Evolutionary conservation across 2,888 invertebrate species (phyloP), one percentile per base, ranked within the genome.

Genomic region (Matsumyia berberina): DNA sequence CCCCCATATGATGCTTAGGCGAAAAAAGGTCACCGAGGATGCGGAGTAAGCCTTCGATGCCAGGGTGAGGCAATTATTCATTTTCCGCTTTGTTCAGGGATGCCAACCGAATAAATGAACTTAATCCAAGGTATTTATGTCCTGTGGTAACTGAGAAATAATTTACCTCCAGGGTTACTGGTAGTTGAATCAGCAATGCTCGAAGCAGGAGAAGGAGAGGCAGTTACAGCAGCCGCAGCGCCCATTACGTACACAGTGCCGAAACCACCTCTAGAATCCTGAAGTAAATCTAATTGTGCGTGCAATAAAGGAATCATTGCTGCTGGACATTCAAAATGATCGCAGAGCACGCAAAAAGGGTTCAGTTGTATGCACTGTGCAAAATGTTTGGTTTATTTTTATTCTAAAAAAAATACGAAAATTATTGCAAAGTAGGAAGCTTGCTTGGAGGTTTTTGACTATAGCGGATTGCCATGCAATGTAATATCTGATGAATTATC

Each of bases 281-380:
- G 58, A 64, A 67, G 81, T 86, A 73, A 81, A 77, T 81, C 81
- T 81, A 86, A 87, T 87, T 70, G 87, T 86, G 87, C 86, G 86
- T 87, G 87, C 85, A 78, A 62, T 70, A 80, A 86, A 80, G 74
- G 80, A 87, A 87, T 87, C 86, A 82, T 77, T 55, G 86, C 85
- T 70, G 53, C 76, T 74, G 85, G 82, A 76, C 78, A 66, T 80
- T 74, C 70, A 44, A 79, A 86, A 87, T 72, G 85, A 82, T 86
- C 73, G 62, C 64, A 66, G 12, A 74, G 67, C 86, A 86, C 86
- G 86, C 86, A 82, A 86, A 82, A 86, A 85, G 86, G 87, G 72
- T 86, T 85, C 39, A 74, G 37, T 39, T 2, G 8, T 9, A 12
- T 69, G n/a, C 64, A 69, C 83, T 76, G 9, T 15, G 31, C 69